phyloP scores from a whole-genome alignment of 2,888 invertebrate species.

The Galeopsomyia nigrocyanea region DNA sequence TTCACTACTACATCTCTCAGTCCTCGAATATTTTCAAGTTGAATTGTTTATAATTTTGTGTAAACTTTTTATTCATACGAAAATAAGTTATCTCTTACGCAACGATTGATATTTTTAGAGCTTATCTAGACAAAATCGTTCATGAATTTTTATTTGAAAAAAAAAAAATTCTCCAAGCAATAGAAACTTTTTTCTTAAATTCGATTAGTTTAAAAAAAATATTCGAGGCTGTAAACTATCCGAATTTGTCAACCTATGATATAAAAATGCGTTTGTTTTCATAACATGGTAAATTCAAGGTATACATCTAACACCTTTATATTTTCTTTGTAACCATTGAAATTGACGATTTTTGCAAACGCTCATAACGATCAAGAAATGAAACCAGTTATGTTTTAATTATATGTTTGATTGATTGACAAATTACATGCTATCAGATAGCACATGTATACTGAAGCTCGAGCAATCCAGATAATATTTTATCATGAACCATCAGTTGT shows the following conservation, averaged over 20 bases:
- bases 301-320: constrained; percentile 53
- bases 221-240: constrained; percentile 59
- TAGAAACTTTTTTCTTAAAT: not conserved
- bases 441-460: constrained; percentile 33
- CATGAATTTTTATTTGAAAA: constrained; percentile 18
- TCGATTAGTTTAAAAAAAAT: constrained; percentile 52
- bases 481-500: no score
- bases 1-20: constrained; percentile 59
- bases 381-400: constrained; percentile 24
- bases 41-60: constrained; percentile 23
- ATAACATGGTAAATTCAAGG: constrained; percentile 57
- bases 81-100: constrained; percentile 23
- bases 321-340: constrained; percentile 50
- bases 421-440: constrained; percentile 40
- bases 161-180: not conserved
- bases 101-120: constrained; percentile 24
- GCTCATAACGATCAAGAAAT: constrained; percentile 31
- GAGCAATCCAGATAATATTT: constrained; percentile 10
- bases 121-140: not conserved
- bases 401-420: constrained; percentile 42
- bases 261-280: constrained; percentile 59
- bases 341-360: constrained; percentile 35
- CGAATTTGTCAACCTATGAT: constrained; percentile 59
- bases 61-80: constrained; percentile 15
- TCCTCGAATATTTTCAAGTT: constrained; percentile 57